Percentiles rank a stretch among this genome's conserved stretches.
phyloP scores from a whole-genome alignment of 2,113 vertebrate genomes.

The Neotoma lepida region DNA sequence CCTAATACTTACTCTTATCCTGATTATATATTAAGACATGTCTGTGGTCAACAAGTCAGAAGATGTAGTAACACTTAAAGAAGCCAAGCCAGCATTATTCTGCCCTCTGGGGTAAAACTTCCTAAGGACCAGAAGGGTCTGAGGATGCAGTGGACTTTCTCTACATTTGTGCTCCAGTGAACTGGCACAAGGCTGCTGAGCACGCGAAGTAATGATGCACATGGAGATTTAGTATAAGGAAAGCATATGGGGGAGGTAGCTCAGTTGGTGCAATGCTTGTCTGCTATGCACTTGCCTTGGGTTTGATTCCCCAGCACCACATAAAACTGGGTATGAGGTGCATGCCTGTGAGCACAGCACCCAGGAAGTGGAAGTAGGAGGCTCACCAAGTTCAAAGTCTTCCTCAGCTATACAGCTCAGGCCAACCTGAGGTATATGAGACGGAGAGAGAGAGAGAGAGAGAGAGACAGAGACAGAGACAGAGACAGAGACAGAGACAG shows the following conservation, averaged over 20 bases:
- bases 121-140: neutral
- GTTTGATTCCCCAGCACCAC: neutral
- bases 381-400: neutral
- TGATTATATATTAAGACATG: neutral
- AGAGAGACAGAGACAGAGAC: neutral
- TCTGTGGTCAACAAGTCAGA: neutral
- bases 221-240: neutral
- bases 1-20: neutral
- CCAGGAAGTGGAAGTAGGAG: neutral
- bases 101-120: neutral
- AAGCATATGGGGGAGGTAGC: neutral
- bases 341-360: neutral
- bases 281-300: rapidly evolving
- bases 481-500: neutral
- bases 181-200: neutral
- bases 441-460: neutral
- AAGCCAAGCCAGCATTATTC: conserved; percentile 46
- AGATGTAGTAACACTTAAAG: conserved; percentile 30
- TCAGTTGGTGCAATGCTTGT: neutral
- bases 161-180: neutral
- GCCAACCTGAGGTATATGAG: neutral
- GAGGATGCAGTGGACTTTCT: neutral
- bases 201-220: neutral
- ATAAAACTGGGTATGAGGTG: neutral
- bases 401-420: neutral